A percentile compares a stretch with the other conserved stretches of the same genome.
Conservation (phyloP, 2,888 invertebrate species). For the Nycteola revayana region DNA sequence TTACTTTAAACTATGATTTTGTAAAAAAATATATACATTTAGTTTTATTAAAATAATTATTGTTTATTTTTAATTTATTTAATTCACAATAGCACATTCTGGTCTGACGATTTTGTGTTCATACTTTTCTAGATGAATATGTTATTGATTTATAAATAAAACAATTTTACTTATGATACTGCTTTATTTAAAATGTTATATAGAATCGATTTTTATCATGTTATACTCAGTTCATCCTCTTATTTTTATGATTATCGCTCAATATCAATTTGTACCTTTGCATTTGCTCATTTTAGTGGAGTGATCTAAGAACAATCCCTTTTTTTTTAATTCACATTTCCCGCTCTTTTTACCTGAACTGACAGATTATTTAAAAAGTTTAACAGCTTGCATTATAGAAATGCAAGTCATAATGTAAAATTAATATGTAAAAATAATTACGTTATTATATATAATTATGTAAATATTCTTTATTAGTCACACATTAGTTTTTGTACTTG, state of each 20-base stretch:
- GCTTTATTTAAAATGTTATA: conserved; percentile 27
- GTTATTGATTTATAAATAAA: conserved; percentile 10
- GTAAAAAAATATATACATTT: no score
- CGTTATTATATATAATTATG: conserved; percentile 53
- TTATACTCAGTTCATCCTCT: conserved; percentile 20
- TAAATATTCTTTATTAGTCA: conserved; percentile 58
- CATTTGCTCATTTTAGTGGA: no score
- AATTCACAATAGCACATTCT: conserved; percentile 1
- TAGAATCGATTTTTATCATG: conserved; percentile 44
- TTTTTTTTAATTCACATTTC: no score
- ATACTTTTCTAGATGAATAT: conserved; percentile 22
- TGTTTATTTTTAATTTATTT: conserved; percentile 1
- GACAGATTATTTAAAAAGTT: conserved; percentile 38
- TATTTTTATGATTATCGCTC: conserved; percentile 38
- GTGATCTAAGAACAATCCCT: no score
- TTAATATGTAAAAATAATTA: conserved; percentile 41
- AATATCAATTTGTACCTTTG: conserved; percentile 58
- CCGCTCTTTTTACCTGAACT: no score
- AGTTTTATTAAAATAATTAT: neutral
- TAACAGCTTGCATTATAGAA: conserved; percentile 22
- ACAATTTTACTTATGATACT: no score
- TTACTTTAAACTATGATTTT: no score
- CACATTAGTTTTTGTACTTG: conserved; percentile 64
- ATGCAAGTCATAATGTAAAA: conserved; percentile 40
- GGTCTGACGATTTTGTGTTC: conserved; percentile 1